These are phyloP conservation scores for Patella pellucida DNA, from an alignment of 2,888 invertebrate genomes.

Conservation along the genomic window DNA sequence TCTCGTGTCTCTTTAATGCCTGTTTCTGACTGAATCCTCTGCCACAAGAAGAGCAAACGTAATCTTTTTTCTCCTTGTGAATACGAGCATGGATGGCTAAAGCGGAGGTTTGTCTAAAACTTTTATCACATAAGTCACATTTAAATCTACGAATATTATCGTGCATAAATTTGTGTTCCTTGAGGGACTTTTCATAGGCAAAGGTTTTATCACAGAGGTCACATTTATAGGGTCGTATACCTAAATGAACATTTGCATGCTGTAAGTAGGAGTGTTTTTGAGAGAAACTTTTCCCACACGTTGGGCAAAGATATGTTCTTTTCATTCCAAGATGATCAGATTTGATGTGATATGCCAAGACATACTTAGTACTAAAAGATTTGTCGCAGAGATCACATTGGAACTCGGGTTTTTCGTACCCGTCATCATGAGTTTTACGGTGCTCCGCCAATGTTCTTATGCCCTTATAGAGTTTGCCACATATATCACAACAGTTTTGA, in stretches of 20 bases:
- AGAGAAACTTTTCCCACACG: constrained; percentile 59
- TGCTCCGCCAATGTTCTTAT: constrained; percentile 47
- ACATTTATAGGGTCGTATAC: constrained; percentile 59
- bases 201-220: constrained; percentile 58
- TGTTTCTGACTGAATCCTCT: constrained; percentile 72
- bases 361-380: constrained; percentile 57
- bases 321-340: constrained; percentile 58
- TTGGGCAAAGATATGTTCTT: constrained; percentile 53
- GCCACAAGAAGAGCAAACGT: constrained; percentile 69
- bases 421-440: constrained; percentile 46
- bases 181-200: constrained; percentile 57
- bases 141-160: constrained; percentile 64
- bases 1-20: constrained; percentile 70
- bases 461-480: constrained; percentile 58
- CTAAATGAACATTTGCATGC: constrained; percentile 61
- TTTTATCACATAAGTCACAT: constrained; percentile 66
- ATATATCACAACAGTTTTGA: constrained; percentile 51
- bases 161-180: constrained; percentile 66
- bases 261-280: constrained; percentile 54
- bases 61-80: constrained; percentile 69
- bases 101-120: constrained; percentile 69
- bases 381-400: constrained; percentile 55
- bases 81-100: constrained; percentile 69
- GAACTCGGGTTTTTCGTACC: constrained; percentile 53
- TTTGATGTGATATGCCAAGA: constrained; percentile 52